These are phyloP conservation scores for Oligia strigilis DNA, from an alignment of 2,888 invertebrate genomes.

Conservation along the genomic window DNA sequence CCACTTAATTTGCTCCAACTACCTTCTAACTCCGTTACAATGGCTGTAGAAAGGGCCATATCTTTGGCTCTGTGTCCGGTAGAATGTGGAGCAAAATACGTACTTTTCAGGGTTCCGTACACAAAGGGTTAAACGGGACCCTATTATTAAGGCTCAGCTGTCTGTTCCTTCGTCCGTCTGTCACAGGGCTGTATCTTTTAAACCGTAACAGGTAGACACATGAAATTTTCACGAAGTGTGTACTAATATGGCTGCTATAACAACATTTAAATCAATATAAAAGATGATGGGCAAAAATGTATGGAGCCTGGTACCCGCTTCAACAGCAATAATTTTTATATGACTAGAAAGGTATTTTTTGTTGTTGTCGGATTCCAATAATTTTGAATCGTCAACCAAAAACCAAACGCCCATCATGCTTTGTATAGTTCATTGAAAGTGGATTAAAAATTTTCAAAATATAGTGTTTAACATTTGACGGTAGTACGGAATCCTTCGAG, in stretches of 20 bases:
- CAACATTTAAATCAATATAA: neutral
- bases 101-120: conserved; percentile 11
- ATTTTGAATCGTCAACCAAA: neutral
- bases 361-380: neutral
- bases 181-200: neutral
- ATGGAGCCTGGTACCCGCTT: neutral
- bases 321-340: too few species aligned
- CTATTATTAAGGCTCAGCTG: neutral
- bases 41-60: conserved; percentile 55
- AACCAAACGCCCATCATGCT: neutral
- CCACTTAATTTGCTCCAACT: conserved; percentile 28
- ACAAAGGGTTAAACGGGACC: too few species aligned
- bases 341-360: neutral
- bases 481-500: neutral
- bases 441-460: too few species aligned
- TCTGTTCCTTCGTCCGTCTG: neutral
- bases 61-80: conserved; percentile 46
- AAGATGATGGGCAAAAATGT: neutral
- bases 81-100: conserved; percentile 43
- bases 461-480: neutral
- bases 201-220: neutral
- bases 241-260: too few species aligned
- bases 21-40: conserved; percentile 37
- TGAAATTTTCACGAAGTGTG: neutral
- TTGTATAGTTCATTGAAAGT: neutral